These are phyloP conservation scores for Argya squamiceps DNA, from an alignment of 2,797 vertebrate species.

Conservation along the genomic window DNA sequence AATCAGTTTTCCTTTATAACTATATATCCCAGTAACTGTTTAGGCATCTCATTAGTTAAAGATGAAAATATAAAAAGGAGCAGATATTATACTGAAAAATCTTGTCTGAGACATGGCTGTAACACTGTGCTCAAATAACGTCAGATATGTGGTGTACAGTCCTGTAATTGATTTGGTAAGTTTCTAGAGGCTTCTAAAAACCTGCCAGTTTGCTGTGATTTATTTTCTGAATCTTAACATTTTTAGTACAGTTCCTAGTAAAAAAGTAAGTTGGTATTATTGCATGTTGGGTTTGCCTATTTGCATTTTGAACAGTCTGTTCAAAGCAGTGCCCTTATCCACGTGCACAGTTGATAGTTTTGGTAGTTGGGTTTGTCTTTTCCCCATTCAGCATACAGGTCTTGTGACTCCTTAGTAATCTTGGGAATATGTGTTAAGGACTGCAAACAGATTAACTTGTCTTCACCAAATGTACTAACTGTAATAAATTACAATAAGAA, in stretches of 20 bases:
- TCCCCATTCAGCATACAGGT: neutral
- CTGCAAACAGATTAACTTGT: neutral
- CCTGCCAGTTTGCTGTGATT: neutral
- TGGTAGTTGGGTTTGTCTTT: neutral
- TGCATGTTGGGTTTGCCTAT: neutral
- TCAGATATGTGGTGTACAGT: neutral
- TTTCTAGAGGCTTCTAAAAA: neutral
- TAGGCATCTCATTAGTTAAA: neutral
- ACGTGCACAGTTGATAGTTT: neutral
- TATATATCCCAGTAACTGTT: neutral
- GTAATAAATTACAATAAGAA: neutral
- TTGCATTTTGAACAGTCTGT: neutral
- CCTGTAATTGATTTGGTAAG: neutral
- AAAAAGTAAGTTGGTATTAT: neutral
- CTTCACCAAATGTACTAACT: neutral
- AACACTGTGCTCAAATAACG: neutral
- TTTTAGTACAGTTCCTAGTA: neutral
- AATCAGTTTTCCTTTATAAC: neutral
- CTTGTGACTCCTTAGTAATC: neutral
- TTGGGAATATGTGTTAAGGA: neutral
- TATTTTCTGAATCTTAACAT: neutral
- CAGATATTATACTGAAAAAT: neutral
- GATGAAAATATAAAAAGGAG: neutral
- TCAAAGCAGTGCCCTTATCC: neutral
- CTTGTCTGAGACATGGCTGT: neutral